Percentiles rank a stretch among this genome's conserved stretches.
These are phyloP conservation scores for Erpornis zantholeuca DNA, from an alignment of 2,113 vertebrate genomes.

Conservation along the genomic window DNA sequence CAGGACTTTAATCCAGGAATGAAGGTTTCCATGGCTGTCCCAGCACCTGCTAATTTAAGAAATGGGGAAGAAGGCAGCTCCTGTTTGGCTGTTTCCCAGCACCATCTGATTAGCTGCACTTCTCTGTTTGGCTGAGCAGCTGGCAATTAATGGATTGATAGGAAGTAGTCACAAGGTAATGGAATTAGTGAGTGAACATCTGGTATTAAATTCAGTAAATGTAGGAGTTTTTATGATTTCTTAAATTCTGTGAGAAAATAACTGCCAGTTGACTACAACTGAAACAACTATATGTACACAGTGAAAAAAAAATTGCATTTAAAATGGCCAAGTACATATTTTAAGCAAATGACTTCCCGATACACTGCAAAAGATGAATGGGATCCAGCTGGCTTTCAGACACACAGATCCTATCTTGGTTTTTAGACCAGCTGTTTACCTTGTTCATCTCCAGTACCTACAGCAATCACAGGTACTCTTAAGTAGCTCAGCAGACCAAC, in stretches of 20 bases:
- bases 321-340: background rate
- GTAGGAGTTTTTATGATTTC: slow-evolving; percentile 39
- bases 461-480: background rate
- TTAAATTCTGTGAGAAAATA: slow-evolving; percentile 55
- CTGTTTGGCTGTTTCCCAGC: slow-evolving; percentile 58
- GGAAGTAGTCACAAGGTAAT: slow-evolving; percentile 69
- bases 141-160: slow-evolving; percentile 78
- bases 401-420: background rate
- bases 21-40: background rate
- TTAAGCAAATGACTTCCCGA: background rate
- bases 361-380: slow-evolving; percentile 48
- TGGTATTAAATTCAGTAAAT: slow-evolving; percentile 72
- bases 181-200: slow-evolving; percentile 72
- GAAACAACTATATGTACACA: background rate
- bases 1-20: background rate
- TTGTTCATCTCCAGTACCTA: slow-evolving; percentile 28
- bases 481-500: background rate
- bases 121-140: slow-evolving; percentile 69
- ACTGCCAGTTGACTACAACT: slow-evolving; percentile 16
- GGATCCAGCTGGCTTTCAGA: slow-evolving; percentile 58
- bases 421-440: slow-evolving; percentile 51
- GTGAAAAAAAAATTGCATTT: background rate
- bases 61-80: slow-evolving; percentile 20
- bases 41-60: slow-evolving; percentile 27
- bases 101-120: slow-evolving; percentile 54